Conservation (phyloP, 2,797 vertebrate genomes). For the Strix occidentalis region DNA sequence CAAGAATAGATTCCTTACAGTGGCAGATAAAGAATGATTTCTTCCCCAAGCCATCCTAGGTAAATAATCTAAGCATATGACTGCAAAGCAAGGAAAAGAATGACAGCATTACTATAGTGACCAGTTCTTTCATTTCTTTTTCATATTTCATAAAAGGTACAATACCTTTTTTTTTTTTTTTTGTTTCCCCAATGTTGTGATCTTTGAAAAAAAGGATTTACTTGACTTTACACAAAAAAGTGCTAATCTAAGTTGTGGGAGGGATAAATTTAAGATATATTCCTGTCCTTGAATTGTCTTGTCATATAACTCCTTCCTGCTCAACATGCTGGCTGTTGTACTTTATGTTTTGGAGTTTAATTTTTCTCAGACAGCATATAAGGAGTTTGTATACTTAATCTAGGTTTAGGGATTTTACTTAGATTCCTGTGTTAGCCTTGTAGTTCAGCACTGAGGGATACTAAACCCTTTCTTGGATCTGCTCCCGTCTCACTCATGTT, state of each 20-base stretch:
- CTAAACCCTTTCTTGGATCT: neutral
- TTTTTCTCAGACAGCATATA: neutral
- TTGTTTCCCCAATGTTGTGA: neutral
- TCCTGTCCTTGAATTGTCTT: neutral
- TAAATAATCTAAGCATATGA: neutral
- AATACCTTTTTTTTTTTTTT: neutral
- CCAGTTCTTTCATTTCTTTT: neutral
- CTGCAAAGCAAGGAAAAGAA: neutral
- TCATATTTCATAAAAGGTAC: neutral
- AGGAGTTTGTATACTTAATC: neutral
- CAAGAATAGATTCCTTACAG: neutral
- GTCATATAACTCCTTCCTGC: neutral
- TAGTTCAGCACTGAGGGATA: neutral
- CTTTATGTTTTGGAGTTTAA: neutral
- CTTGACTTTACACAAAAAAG: neutral
- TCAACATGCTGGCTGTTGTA: neutral
- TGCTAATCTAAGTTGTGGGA: neutral
- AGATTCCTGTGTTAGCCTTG: neutral
- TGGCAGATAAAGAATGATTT: neutral
- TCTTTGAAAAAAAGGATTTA: neutral
- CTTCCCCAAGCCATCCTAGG: neutral
- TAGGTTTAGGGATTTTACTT: neutral
- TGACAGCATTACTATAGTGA: neutral
- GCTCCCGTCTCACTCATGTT: neutral
- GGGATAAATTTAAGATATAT: neutral